These are phyloP conservation scores for Drosophila testacea DNA, from an alignment of 2,888 invertebrate genomes.

Conservation along the genomic window DNA sequence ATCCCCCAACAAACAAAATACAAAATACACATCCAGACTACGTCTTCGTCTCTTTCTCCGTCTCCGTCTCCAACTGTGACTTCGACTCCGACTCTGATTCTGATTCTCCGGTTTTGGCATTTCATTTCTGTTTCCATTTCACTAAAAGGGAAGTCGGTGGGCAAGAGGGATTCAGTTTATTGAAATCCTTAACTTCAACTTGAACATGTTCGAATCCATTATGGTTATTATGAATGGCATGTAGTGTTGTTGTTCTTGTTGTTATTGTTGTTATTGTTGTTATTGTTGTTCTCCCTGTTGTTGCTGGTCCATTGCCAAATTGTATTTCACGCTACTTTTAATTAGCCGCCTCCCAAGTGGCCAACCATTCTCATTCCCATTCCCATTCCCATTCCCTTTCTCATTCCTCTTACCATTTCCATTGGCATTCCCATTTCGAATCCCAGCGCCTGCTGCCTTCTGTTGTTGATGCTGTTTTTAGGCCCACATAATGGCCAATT, in stretches of 20 bases:
- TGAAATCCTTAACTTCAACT: conserved; percentile 53
- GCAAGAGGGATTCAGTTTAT: conserved; percentile 24
- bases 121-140: conserved; percentile 11
- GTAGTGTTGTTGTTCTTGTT: conserved; percentile 5
- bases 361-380: neutral
- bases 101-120: conserved; percentile 13
- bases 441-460: conserved; percentile 12
- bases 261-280: neutral
- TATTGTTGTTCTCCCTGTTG: neutral
- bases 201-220: conserved; percentile 60
- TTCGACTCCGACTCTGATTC: conserved; percentile 9
- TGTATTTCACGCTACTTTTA: conserved; percentile 75
- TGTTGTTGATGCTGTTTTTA: conserved; percentile 41
- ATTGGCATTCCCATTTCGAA: neutral
- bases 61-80: neutral
- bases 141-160: neutral
- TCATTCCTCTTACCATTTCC: conserved; percentile 13
- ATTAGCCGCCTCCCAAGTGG: conserved; percentile 59
- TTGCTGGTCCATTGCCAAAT: conserved; percentile 54
- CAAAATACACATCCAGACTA: conserved; percentile 9
- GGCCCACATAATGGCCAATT: conserved; percentile 78
- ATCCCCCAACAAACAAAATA: conserved; percentile 20
- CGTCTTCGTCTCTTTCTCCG: neutral
- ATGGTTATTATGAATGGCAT: conserved; percentile 55
- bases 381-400: conserved; percentile 1